Conservation (phyloP, 2,113 vertebrate genomes). For the Ardeotis arabs region DNA sequence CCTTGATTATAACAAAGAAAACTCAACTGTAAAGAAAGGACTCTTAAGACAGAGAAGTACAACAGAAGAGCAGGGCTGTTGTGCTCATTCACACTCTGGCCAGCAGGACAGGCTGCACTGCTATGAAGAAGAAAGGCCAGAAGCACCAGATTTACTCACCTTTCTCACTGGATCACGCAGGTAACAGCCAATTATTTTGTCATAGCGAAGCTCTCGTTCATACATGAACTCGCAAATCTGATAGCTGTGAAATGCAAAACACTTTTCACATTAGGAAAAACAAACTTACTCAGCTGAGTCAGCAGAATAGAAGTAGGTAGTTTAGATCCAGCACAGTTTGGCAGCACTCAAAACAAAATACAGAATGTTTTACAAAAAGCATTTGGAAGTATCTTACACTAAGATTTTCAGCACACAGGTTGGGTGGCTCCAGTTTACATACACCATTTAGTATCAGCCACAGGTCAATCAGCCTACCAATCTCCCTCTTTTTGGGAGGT, state of each 20-base stretch:
- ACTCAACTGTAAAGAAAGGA: background rate
- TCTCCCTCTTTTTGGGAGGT: background rate
- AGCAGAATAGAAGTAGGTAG: background rate
- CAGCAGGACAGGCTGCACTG: background rate
- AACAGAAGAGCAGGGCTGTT: background rate
- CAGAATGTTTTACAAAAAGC: background rate
- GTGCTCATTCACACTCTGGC: background rate
- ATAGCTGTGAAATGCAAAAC: slow-evolving; percentile 78
- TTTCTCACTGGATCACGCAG: slow-evolving; percentile 90
- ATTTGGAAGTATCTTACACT: background rate
- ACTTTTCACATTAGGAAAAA: background rate
- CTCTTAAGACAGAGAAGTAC: background rate
- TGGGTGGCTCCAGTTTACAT: background rate
- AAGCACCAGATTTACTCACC: slow-evolving; percentile 71
- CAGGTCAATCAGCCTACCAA: background rate
- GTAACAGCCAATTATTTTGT: slow-evolving; percentile 93
- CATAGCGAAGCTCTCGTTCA: slow-evolving; percentile 89
- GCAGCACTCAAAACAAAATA: background rate
- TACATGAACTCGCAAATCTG: slow-evolving; percentile 98
- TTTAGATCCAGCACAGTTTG: background rate
- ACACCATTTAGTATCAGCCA: background rate
- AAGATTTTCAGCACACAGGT: background rate
- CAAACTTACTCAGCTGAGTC: background rate
- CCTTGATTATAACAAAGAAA: background rate
- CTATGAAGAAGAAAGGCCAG: background rate